Evolutionary conservation across 1,140 invertebrate genomes (phyloP), one percentile per base, ranked within the genome.

Genomic region (Metopolophium dirhodum): DNA sequence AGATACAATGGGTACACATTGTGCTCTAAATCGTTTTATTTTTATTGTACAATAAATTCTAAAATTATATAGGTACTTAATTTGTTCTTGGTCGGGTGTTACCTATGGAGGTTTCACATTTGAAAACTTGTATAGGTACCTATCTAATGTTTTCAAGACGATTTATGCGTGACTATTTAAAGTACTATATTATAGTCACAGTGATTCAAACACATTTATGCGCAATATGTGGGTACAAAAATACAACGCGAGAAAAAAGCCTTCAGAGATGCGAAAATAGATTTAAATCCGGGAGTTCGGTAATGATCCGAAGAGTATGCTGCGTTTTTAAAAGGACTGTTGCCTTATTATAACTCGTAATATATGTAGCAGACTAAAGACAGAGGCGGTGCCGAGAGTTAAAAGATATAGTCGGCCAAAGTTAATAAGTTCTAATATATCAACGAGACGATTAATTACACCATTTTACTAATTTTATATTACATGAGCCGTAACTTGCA

Each of bases 351-450:
- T 91, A 91, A 91, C 37, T 82, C 30, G 26, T 91, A 91, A 91
- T 91, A 77, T 45, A 91, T 82, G 45, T 82, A 51, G 20, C 30
- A 20, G 49, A 88, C 47, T 51, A 47, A 77, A n/a, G 61, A 47
- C 57, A 41, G 54, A 18, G 57, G 68, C 54, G 61, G 90, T 41
- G 54, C 41, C n/a, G 86, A 0, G 86, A 88, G 86, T 88, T 88
- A 51, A 35, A 88, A 88, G 61, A 82, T 77, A 51, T 51, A 23
- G 51, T 26, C 54, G 41, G n/a, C 90, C 68, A 35, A 91, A 83
- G 57, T 91, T 91, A 91, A 91, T 91, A 91, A 82, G 90, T 91
- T 83, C 68, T 68, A 91, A 91, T 83, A 51, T 11, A 83, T 91
- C 90, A 91, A 83, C 90, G 68, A 7, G 68, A 83, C 90, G 45